Evolutionary conservation across 2,113 vertebrate genomes (phyloP).

Genomic region (Shinisaurus crocodilurus): DNA sequence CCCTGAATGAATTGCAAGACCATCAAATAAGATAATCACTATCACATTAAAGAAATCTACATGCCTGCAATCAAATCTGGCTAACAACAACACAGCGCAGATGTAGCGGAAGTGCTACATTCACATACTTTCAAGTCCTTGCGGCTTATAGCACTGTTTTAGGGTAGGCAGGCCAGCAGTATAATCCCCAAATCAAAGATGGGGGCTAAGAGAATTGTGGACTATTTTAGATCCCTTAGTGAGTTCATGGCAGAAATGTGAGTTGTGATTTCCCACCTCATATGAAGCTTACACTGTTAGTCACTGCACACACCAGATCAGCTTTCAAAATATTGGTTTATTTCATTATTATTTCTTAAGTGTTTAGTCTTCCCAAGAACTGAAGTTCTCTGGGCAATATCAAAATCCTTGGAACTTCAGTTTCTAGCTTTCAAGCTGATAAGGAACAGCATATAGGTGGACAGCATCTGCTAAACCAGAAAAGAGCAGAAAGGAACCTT

Average conservation of each 20-base stretch:
- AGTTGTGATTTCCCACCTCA: not conserved
- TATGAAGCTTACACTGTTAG: not conserved
- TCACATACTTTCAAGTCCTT: not conserved
- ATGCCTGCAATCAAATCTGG: not conserved
- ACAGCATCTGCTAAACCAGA: not conserved
- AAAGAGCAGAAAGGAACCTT: not conserved
- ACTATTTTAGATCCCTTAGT: too few relatives aligned
- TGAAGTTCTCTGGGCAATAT: not conserved
- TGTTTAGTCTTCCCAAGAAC: not conserved
- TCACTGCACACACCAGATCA: too few relatives aligned
- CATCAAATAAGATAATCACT: not conserved
- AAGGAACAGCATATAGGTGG: not conserved
- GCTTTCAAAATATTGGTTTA: not conserved
- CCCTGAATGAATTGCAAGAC: constrained; percentile 42
- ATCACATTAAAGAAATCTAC: not conserved
- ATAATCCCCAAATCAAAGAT: not conserved
- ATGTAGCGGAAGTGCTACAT: not conserved
- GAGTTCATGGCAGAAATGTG: not conserved
- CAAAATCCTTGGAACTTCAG: too few relatives aligned
- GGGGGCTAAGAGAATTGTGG: too few relatives aligned
- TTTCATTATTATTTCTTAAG: not conserved
- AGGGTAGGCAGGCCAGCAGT: not conserved
- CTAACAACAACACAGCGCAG: not conserved
- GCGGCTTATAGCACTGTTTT: not conserved
- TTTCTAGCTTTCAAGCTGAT: not conserved